Percentiles rank a stretch among this genome's conserved stretches.
These are phyloP conservation scores for Pissodes strobi DNA, from an alignment of 1,140 invertebrate species.

Conservation along the genomic window DNA sequence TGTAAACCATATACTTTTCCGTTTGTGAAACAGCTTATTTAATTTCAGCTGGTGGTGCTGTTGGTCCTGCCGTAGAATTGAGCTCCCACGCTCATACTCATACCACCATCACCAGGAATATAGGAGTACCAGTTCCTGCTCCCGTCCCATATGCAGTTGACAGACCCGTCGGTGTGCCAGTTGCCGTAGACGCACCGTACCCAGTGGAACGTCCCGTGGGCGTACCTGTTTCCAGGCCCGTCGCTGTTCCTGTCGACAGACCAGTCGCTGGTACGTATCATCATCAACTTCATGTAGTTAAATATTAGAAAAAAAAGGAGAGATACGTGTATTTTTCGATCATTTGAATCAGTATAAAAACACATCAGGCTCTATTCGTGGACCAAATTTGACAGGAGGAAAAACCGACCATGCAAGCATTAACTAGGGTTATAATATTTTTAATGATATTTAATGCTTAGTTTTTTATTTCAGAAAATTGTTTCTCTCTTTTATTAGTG, in stretches of 20 bases:
- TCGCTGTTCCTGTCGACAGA: slow-evolving; percentile 49
- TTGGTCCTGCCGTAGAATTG: slow-evolving; percentile 32
- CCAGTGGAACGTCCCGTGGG: slow-evolving; percentile 38
- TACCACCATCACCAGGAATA: slow-evolving; percentile 47
- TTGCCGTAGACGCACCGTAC: slow-evolving; percentile 38
- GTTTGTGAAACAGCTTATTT: background rate
- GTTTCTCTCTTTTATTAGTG: too few relatives aligned
- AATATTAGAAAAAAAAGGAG: too few relatives aligned
- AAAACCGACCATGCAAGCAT: too few relatives aligned
- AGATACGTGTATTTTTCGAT: too few relatives aligned
- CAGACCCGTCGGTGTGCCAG: slow-evolving; percentile 41
- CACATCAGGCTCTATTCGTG: too few relatives aligned
- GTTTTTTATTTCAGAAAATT: too few relatives aligned
- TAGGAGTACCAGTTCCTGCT: slow-evolving; percentile 43
- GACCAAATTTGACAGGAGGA: too few relatives aligned
- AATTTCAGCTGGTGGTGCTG: slow-evolving; percentile 10
- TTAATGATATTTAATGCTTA: too few relatives aligned
- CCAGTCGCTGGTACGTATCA: slow-evolving; percentile 39
- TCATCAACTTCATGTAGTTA: too few relatives aligned
- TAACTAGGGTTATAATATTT: too few relatives aligned
- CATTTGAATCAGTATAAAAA: too few relatives aligned
- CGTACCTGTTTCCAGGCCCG: slow-evolving; percentile 55
- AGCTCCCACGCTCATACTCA: slow-evolving; percentile 45
- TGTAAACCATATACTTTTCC: too few relatives aligned
- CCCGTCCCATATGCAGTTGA: slow-evolving; percentile 45